These are phyloP conservation scores for Chrysochloris asiatica DNA, from an alignment of 2,113 vertebrate species.

Conservation along the genomic window DNA sequence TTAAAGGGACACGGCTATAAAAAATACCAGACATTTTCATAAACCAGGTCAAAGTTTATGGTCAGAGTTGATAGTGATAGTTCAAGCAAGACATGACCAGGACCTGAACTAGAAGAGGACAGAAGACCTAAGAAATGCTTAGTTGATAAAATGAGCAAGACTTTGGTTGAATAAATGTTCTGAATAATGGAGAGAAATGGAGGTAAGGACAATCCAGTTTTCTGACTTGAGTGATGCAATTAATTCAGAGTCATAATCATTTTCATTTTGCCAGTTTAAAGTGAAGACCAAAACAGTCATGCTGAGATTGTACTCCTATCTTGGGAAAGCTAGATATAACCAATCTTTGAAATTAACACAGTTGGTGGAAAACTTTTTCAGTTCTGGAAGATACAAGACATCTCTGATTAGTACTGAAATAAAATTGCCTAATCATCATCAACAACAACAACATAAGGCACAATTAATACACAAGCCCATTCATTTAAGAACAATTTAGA, in stretches of 20 bases:
- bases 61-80: not conserved
- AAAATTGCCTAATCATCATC: constrained; percentile 42
- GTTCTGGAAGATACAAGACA: not conserved
- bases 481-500: constrained; percentile 43
- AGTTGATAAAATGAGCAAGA: not conserved
- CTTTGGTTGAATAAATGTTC: not conserved
- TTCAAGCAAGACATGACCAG: not conserved
- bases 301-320: not conserved
- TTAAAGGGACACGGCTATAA: not conserved
- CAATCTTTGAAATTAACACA: not conserved
- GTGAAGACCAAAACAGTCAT: not conserved
- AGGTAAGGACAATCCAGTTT: not conserved
- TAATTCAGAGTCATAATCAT: not conserved
- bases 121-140: not conserved
- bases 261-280: constrained; percentile 38
- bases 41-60: not conserved
- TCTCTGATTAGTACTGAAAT: constrained; percentile 29
- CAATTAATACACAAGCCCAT: constrained; percentile 35
- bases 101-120: not conserved
- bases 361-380: not conserved
- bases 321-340: not conserved
- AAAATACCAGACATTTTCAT: not conserved
- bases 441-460: not conserved
- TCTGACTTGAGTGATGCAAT: not conserved
- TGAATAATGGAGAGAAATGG: not conserved